Percentiles rank a stretch among this genome's conserved stretches.
Evolutionary conservation across 2,113 vertebrate species (phyloP).

Genomic region (Kryptolebias marmoratus): DNA sequence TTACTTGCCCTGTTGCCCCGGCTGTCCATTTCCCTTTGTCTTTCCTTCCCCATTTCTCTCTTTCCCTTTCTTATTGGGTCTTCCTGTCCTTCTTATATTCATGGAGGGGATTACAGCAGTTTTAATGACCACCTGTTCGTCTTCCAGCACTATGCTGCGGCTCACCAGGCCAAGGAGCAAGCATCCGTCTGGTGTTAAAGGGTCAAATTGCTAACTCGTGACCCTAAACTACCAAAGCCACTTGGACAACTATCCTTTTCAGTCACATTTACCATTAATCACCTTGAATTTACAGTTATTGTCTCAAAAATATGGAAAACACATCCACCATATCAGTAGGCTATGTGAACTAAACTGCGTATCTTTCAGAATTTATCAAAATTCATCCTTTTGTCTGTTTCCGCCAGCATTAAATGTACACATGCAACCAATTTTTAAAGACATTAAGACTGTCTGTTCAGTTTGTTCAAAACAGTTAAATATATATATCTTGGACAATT

Average conservation of each 20-base stretch:
- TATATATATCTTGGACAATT: no score
- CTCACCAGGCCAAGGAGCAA: conserved; percentile 61
- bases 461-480: no score
- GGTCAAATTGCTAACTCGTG: conserved; percentile 62
- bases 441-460: no score
- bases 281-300: neutral
- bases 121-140: conserved; percentile 85
- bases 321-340: neutral
- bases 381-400: no score
- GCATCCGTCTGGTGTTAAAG: conserved; percentile 53
- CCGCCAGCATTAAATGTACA: no score
- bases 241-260: conserved; percentile 25
- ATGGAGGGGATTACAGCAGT: conserved; percentile 81
- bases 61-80: conserved; percentile 23
- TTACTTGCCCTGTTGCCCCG: conserved; percentile 38
- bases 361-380: no score
- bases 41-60: conserved; percentile 49
- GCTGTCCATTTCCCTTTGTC: conserved; percentile 53
- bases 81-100: conserved; percentile 78
- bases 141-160: conserved; percentile 64
- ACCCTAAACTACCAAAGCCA: conserved; percentile 60
- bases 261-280: neutral
- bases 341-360: no score
- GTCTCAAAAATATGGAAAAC: neutral
- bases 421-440: no score